Evolutionary conservation across 2,113 vertebrate genomes (phyloP).

Genomic region (Rhadina sibilatrix): DNA sequence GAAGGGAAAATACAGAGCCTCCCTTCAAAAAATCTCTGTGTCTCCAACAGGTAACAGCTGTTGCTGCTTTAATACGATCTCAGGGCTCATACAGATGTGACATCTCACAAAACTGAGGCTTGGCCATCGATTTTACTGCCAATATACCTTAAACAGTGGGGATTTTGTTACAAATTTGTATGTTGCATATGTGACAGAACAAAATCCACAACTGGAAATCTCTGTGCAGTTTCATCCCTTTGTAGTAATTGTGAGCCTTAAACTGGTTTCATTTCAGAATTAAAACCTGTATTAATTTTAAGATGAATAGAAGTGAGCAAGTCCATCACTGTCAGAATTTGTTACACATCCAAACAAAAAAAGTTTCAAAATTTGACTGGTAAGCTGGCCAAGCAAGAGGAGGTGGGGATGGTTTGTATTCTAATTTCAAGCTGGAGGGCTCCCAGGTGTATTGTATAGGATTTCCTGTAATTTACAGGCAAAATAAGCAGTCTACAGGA

Average conservation of each 20-base stretch:
- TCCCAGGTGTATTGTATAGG: conserved; percentile 79
- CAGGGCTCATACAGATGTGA: conserved; percentile 66
- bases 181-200: conserved; percentile 34
- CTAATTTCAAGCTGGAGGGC: conserved; percentile 76
- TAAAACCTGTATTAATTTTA: conserved; percentile 63
- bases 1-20: neutral
- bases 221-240: neutral
- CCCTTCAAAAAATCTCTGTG: conserved; percentile 18
- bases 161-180: conserved; percentile 67
- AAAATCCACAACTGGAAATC: conserved; percentile 54
- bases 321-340: conserved; percentile 43
- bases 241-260: conserved; percentile 28
- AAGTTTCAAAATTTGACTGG: conserved; percentile 49
- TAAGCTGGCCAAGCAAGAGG: conserved; percentile 66
- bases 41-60: conserved; percentile 69
- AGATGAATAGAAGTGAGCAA: conserved; percentile 35
- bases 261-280: conserved; percentile 35
- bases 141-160: conserved; percentile 60
- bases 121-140: conserved; percentile 65
- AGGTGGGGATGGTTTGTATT: conserved; percentile 72
- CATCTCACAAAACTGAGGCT: conserved; percentile 62
- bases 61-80: conserved; percentile 60
- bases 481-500: conserved; percentile 79
- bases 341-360: conserved; percentile 48
- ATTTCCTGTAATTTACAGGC: conserved; percentile 80